phyloP scores from a whole-genome alignment of 2,797 vertebrate genomes.

The Catostomus latipinnis region DNA sequence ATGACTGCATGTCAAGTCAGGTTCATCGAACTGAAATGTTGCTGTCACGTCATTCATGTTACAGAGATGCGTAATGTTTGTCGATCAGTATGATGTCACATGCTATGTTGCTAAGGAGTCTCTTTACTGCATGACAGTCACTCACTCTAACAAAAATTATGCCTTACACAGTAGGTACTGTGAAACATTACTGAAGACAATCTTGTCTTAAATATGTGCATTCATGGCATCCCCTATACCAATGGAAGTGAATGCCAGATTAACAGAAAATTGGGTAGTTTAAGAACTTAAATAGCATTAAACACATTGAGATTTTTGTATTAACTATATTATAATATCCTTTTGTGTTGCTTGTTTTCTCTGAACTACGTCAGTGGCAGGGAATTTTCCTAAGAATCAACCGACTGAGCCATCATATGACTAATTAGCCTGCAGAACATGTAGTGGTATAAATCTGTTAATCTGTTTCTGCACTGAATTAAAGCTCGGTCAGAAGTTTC shows the following conservation, averaged over 20 bases:
- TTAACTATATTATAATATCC: constrained; percentile 6
- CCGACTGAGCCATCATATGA: constrained; percentile 33
- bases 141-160: constrained; percentile 55
- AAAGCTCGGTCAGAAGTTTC: neutral
- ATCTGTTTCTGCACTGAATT: constrained; percentile 18
- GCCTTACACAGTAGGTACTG: neutral
- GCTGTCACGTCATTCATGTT: constrained; percentile 3
- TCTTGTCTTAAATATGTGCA: neutral
- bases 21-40: neutral
- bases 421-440: constrained; percentile 25
- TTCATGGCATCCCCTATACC: neutral
- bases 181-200: neutral
- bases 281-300: neutral
- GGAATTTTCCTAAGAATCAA: neutral
- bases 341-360: constrained; percentile 3
- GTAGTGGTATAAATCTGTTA: constrained; percentile 20
- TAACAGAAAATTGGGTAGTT: neutral
- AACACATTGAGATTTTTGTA: constrained; percentile 1
- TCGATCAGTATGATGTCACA: constrained; percentile 46
- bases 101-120: constrained; percentile 60
- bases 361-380: neutral
- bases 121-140: constrained; percentile 53
- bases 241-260: neutral
- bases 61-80: constrained; percentile 54
- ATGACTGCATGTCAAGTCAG: constrained; percentile 2